Percentiles rank a stretch among this genome's conserved stretches.
These are phyloP conservation scores for Andrena trimmerana DNA, from an alignment of 2,888 invertebrate genomes.

Conservation along the genomic window DNA sequence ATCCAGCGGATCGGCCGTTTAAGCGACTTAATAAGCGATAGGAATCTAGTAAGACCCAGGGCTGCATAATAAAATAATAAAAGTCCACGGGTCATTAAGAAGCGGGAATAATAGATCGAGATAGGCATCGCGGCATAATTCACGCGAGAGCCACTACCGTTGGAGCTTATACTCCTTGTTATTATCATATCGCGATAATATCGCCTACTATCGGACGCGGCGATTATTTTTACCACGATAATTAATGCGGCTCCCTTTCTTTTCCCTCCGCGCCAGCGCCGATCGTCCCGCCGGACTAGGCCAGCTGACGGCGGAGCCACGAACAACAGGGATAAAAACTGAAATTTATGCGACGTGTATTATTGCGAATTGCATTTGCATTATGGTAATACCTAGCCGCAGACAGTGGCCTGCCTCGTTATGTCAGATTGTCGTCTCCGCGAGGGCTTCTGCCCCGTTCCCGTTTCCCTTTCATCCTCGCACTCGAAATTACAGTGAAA, in stretches of 20 bases:
- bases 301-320: not conserved
- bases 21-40: slow-evolving; percentile 60
- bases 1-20: slow-evolving; percentile 31
- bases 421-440: slow-evolving; percentile 6
- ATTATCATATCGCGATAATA: slow-evolving; percentile 42
- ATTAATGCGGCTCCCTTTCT: slow-evolving; percentile 26
- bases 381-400: slow-evolving; percentile 6
- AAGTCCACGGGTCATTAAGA: slow-evolving; percentile 57
- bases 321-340: slow-evolving; percentile 4
- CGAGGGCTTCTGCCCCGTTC: not conserved
- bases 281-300: not conserved
- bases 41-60: slow-evolving; percentile 37
- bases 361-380: slow-evolving; percentile 15
- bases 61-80: slow-evolving; percentile 62
- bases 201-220: slow-evolving; percentile 22
- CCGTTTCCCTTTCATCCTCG: not conserved
- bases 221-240: slow-evolving; percentile 27
- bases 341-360: slow-evolving; percentile 10
- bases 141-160: slow-evolving; percentile 29
- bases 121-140: slow-evolving; percentile 44
- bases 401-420: not conserved
- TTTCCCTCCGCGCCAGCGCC: not conserved
- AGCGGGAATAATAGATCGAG: slow-evolving; percentile 51
- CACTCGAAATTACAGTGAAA: no score
- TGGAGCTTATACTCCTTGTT: slow-evolving; percentile 22